Evolutionary conservation across 2,797 vertebrate species (phyloP).

Genomic region (Meriones psammophilus): DNA sequence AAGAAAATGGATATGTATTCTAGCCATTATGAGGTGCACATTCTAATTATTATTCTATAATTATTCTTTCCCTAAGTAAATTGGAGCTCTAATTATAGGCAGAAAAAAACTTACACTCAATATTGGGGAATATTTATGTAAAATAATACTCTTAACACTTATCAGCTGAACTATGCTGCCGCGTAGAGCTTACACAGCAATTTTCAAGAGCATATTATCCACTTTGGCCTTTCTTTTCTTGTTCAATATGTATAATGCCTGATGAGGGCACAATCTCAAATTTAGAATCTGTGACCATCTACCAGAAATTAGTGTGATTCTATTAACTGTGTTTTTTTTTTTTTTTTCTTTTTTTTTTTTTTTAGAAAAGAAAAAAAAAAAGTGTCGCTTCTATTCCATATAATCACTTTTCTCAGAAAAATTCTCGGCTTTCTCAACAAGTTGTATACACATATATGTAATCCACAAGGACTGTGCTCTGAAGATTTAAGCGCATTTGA

Average conservation of each 20-base stretch:
- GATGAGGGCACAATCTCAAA: conserved; percentile 69
- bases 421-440: conserved; percentile 24
- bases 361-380: neutral
- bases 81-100: conserved; percentile 86
- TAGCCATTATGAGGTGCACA: conserved; percentile 76
- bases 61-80: conserved; percentile 86
- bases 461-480: neutral
- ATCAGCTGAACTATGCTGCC: conserved; percentile 86
- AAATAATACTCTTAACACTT: conserved; percentile 85
- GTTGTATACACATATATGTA: neutral
- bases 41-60: conserved; percentile 84
- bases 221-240: conserved; percentile 80
- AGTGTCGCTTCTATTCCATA: neutral
- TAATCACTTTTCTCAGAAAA: conserved; percentile 53
- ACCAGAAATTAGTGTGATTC: conserved; percentile 67
- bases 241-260: conserved; percentile 71
- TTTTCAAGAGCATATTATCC: conserved; percentile 80
- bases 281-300: conserved; percentile 78
- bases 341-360: too few species aligned
- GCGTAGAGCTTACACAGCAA: conserved; percentile 85
- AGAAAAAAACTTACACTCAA: conserved; percentile 84
- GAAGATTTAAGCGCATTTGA: conserved; percentile 1
- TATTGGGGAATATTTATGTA: conserved; percentile 87
- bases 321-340: conserved; percentile 55
- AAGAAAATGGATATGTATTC: conserved; percentile 27